Evolutionary conservation across 2,888 invertebrate species (phyloP).

Genomic region (Troilus luridus): DNA sequence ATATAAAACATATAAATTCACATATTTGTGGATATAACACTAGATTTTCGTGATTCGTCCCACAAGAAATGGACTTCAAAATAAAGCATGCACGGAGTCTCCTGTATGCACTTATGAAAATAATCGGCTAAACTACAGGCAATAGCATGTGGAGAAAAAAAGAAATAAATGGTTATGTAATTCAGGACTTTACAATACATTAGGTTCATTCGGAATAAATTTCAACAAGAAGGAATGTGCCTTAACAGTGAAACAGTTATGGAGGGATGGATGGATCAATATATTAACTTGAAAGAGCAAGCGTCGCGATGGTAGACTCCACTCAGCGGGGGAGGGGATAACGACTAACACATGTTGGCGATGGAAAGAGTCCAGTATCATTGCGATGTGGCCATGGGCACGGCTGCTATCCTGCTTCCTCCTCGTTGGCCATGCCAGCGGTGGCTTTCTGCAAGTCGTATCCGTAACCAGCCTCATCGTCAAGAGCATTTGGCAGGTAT

Average conservation of each 20-base stretch:
- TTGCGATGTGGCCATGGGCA: constrained; percentile 21
- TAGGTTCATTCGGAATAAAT: neutral
- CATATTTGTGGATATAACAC: too few species aligned
- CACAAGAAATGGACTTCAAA: too few species aligned
- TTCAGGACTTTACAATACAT: neutral
- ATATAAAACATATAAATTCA: too few species aligned
- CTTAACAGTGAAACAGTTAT: neutral
- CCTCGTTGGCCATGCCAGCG: neutral
- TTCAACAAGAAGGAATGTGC: neutral
- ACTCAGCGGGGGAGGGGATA: constrained; percentile 11
- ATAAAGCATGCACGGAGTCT: too few species aligned
- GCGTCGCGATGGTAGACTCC: neutral
- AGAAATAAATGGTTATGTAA: neutral
- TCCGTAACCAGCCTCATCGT: constrained; percentile 1
- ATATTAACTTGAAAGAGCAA: neutral
- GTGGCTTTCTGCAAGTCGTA: neutral
- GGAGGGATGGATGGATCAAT: neutral
- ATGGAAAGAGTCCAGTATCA: constrained; percentile 18
- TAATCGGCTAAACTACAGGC: too few species aligned
- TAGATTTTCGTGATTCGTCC: too few species aligned
- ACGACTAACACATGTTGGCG: constrained; percentile 11
- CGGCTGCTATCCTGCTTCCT: neutral
- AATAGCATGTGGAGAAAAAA: neutral
- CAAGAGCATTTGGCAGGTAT: constrained; percentile 34
- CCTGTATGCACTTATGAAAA: too few species aligned